Percentiles rank a stretch among this genome's conserved stretches.
These are phyloP conservation scores for Corythoichthys haematopterus DNA, from an alignment of 2,113 vertebrate genomes.

Conservation along the genomic window DNA sequence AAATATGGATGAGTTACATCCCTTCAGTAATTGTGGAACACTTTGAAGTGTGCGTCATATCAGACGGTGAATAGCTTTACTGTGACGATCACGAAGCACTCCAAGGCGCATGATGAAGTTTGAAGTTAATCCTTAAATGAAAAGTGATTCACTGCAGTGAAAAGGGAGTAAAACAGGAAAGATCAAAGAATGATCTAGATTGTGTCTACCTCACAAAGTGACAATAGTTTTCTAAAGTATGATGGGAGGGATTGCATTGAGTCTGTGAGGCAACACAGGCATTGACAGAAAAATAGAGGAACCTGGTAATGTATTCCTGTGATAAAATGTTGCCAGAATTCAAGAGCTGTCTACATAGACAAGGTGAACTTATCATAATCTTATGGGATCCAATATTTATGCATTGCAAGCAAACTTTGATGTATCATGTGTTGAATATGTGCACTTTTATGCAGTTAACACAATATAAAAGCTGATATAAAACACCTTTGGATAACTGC, in stretches of 20 bases:
- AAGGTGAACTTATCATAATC: background rate
- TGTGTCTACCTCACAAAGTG: slow-evolving; percentile 43
- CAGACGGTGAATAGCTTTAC: slow-evolving; percentile 47
- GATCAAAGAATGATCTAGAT: slow-evolving; percentile 68
- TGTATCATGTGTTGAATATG: background rate
- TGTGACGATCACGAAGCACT: slow-evolving; percentile 46
- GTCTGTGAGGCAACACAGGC: slow-evolving; percentile 26
- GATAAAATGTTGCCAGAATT: background rate
- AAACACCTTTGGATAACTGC: no score
- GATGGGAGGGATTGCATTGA: slow-evolving; percentile 12
- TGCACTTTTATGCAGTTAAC: background rate
- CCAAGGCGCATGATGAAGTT: slow-evolving; percentile 63
- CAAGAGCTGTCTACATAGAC: background rate
- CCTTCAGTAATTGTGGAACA: slow-evolving; percentile 50
- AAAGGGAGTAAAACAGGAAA: slow-evolving; percentile 35
- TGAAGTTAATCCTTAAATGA: slow-evolving; percentile 64
- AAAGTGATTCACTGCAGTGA: slow-evolving; percentile 52
- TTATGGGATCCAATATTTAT: no score
- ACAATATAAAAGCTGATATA: no score
- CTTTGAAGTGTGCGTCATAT: slow-evolving; percentile 61
- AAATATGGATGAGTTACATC: slow-evolving; percentile 53
- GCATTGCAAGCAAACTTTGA: background rate
- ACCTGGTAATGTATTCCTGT: slow-evolving; percentile 4
- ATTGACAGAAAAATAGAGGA: slow-evolving; percentile 16
- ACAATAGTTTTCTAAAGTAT: slow-evolving; percentile 44